Percentiles rank a stretch among this genome's conserved stretches.
Evolutionary conservation across 1,140 invertebrate species (phyloP).

Genomic region (Cydia pomonella): DNA sequence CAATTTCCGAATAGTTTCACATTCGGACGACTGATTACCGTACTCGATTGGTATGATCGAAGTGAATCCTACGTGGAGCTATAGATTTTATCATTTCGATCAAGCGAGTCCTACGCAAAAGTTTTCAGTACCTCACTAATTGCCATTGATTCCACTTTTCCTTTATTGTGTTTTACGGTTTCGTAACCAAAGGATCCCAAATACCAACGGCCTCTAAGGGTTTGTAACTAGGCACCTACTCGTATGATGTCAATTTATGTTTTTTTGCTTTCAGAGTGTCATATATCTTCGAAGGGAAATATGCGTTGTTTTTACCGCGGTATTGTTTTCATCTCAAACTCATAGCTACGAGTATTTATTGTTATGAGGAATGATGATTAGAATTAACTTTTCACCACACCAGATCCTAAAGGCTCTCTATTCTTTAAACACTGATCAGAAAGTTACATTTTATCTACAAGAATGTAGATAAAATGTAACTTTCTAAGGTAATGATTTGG

Average conservation of each 20-base stretch:
- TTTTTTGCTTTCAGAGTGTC: background rate
- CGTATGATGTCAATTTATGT: background rate
- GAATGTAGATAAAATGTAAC: too few relatives aligned
- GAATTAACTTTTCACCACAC: too few relatives aligned
- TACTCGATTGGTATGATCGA: slow-evolving; percentile 2
- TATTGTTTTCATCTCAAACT: background rate
- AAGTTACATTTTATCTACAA: too few relatives aligned
- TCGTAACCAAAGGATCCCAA: background rate
- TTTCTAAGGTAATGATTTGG: too few relatives aligned
- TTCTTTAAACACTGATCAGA: too few relatives aligned
- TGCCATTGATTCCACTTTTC: too few relatives aligned
- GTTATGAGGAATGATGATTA: too few relatives aligned
- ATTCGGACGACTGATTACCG: slow-evolving; percentile 24
- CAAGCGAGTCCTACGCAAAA: background rate
- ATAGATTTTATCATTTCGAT: background rate
- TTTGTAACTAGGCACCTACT: background rate
- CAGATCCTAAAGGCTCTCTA: too few relatives aligned
- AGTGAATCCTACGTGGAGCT: background rate
- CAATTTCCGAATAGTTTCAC: slow-evolving; percentile 46
- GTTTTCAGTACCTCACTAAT: background rate
- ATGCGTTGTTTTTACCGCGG: background rate
- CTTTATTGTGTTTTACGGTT: slow-evolving; percentile 10
- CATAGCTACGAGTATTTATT: too few relatives aligned
- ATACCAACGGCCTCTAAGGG: background rate
- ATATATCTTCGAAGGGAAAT: too few relatives aligned